phyloP scores from a whole-genome alignment of 2,113 vertebrate species.

The Grantiella picta region DNA sequence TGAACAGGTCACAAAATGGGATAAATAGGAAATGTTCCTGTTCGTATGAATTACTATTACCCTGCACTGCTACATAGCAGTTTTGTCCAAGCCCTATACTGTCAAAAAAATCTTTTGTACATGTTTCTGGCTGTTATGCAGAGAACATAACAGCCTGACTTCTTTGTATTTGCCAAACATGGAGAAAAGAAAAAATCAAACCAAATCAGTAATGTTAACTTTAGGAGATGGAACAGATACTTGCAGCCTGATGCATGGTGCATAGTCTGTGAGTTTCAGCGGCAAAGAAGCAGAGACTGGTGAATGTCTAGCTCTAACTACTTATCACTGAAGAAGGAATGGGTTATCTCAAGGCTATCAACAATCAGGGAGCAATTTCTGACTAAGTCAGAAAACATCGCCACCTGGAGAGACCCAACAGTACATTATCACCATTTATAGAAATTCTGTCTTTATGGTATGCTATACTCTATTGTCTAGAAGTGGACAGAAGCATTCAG shows the following conservation, averaged over 20 bases:
- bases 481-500: conserved; percentile 17
- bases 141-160: not conserved
- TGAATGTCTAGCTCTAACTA: not conserved
- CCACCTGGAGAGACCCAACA: conserved; percentile 23
- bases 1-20: not conserved
- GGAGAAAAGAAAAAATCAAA: not conserved
- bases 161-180: not conserved
- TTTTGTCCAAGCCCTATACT: not conserved
- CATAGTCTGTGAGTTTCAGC: not conserved
- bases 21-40: not conserved
- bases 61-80: not conserved
- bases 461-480: conserved; percentile 27
- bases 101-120: not conserved
- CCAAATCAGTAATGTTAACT: not conserved
- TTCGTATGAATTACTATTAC: not conserved
- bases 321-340: not conserved
- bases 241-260: not conserved
- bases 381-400: conserved; percentile 33
- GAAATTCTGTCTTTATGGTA: not conserved
- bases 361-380: conserved; percentile 39
- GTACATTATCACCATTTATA: conserved; percentile 26
- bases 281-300: not conserved
- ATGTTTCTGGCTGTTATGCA: not conserved
- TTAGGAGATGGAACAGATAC: not conserved
- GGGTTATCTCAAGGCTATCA: conserved; percentile 58